Evolutionary conservation across 2,797 vertebrate species (phyloP).

Genomic region (Pangasius krempfi): DNA sequence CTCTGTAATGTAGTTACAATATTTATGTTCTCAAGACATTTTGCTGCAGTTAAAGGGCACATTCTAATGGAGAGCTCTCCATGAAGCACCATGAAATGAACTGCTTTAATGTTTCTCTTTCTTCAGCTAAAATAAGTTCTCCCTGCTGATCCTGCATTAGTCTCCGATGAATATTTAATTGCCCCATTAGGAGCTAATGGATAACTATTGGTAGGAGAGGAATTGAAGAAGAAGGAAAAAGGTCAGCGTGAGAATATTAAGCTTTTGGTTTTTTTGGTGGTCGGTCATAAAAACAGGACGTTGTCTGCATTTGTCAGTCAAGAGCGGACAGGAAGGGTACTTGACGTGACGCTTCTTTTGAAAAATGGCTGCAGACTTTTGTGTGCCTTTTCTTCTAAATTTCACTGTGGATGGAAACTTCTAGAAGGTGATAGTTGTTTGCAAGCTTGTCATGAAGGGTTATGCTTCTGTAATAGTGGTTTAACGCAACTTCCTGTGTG

Average conservation of each 20-base stretch:
- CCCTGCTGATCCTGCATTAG: conserved; percentile 42
- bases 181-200: conserved; percentile 57
- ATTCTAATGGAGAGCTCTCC: not conserved
- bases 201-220: conserved; percentile 12
- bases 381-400: conserved; percentile 1
- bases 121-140: conserved; percentile 24
- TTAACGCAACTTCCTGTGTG: not conserved
- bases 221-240: conserved; percentile 16
- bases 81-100: not conserved
- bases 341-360: conserved; percentile 18
- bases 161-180: conserved; percentile 58
- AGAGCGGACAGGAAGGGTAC: conserved; percentile 25
- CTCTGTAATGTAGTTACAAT: not conserved
- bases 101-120: conserved; percentile 42
- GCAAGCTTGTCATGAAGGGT: not conserved
- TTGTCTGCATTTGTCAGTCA: not conserved
- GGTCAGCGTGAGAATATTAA: conserved; percentile 28
- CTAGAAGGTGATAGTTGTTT: not conserved
- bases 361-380: not conserved
- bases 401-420: not conserved
- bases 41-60: not conserved
- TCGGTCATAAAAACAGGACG: not conserved
- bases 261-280: conserved; percentile 11
- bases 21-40: conserved; percentile 15
- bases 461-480: not conserved